Base-by-base conservation (phyloP, 2,888 invertebrate species). In the Campaea margaritaria region DNA sequence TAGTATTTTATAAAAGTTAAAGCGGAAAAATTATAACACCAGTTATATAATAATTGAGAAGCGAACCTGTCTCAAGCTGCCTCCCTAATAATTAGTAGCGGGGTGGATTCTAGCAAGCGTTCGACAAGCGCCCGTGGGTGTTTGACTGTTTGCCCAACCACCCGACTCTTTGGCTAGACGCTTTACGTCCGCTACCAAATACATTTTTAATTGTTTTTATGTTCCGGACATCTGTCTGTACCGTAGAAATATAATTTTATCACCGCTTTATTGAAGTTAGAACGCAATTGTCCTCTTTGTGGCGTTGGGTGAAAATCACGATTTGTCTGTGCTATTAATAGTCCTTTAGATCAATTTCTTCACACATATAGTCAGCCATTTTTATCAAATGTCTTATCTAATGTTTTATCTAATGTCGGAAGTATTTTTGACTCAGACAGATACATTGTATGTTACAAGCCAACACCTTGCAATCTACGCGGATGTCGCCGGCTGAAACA, bases 101-200 rank as follows among this genome's bases (percentile, higher is more conserved):
- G 53, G 60, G 62, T 57, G 69, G 73, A 62, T 14, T 44, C 13
- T 0, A 42, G 15, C 41, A 34, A 52, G 15, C 75, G 75, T 63
- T 67, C 68, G 68, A 72, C 72, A 64, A 70, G 69, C 67, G 68
- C 69, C 64, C 69, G 59, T 55, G 53, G 67, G 54, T 57, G 58
- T 64, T 62, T 75, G 46, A 38, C 48, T 57, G 58, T 64, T 62
- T 75, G 43, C 41, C 45, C 53, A 49, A 39, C 41, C 43, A 48
- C 34, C 34, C 21, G 9, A 27, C 46, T 28, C 48, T 28, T 27
- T 28, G 46, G 51, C 44, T 14, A 46, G 58, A 46, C 50, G 41
- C 7, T 31, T 21, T 34, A 21, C 45, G 8, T 16, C 41, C 11
- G 16, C 21, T 50, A 15, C 15, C 12, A 11, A 39, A 53, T 48